Conservation (phyloP, 2,113 vertebrate genomes). For the Smithornis capensis region DNA sequence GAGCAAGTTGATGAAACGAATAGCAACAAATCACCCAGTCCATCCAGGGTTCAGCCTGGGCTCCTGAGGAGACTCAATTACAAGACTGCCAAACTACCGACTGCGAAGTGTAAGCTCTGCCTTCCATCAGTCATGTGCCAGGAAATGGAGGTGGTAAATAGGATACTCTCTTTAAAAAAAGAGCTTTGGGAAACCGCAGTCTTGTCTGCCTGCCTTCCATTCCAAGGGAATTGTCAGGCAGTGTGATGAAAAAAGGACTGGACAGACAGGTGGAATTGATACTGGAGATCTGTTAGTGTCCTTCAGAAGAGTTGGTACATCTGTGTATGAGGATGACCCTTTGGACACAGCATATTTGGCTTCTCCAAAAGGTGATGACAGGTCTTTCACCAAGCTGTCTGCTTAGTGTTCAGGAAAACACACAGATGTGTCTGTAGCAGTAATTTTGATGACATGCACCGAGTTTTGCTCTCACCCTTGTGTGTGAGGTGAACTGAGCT, state of each 20-base stretch:
- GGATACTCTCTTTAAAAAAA: background rate
- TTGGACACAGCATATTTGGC: background rate
- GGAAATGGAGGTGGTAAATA: background rate
- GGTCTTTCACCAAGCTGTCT: background rate
- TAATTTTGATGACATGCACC: fast-evolving
- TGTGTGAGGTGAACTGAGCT: background rate
- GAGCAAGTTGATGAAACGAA: background rate
- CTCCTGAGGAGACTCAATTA: background rate
- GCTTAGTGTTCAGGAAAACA: background rate
- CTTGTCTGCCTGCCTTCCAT: background rate
- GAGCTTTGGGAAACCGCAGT: background rate
- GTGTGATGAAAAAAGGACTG: background rate
- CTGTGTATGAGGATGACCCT: background rate
- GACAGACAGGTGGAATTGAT: background rate
- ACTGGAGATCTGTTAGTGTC: background rate
- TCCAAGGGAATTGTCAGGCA: background rate
- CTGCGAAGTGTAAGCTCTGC: background rate
- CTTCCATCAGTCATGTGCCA: background rate
- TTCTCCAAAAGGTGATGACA: background rate
- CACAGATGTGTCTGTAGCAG: background rate
- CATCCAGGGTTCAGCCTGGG: background rate
- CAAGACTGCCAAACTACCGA: background rate
- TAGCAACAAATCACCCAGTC: background rate
- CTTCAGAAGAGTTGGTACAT: background rate
- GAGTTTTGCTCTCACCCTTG: background rate